These are phyloP conservation scores for Homarus americanus DNA, from an alignment of 1,140 invertebrate species.

Conservation along the genomic window DNA sequence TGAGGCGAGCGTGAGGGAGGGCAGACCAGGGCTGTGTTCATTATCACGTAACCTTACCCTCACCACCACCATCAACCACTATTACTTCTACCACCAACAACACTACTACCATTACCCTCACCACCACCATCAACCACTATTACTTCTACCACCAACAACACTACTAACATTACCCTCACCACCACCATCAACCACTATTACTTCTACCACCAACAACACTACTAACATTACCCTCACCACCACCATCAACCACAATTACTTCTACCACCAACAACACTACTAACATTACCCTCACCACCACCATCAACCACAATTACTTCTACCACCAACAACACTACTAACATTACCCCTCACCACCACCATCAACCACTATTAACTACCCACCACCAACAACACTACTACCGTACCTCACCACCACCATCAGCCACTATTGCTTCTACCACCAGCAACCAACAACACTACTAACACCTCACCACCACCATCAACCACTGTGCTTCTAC, in stretches of 20 bases:
- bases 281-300: not conserved
- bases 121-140: not conserved
- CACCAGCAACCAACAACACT: too few species aligned
- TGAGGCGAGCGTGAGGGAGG: not conserved
- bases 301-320: not conserved
- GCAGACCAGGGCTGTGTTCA: not conserved
- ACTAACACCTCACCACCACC: too few species aligned
- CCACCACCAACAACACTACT: not conserved
- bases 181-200: not conserved
- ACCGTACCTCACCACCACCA: too few species aligned
- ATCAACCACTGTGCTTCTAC: too few species aligned
- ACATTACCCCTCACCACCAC: not conserved
- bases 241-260: not conserved
- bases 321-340: not conserved
- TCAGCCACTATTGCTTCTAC: too few species aligned
- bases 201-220: not conserved
- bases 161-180: not conserved
- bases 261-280: too few species aligned
- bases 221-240: not conserved
- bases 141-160: not conserved
- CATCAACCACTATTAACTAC: too few species aligned
- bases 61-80: too few species aligned
- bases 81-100: too few species aligned
- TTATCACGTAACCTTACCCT: not conserved
- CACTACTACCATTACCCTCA: not conserved